Evolutionary conservation across 2,797 vertebrate genomes (phyloP).

Genomic region (Lindbergichthys nudifrons): DNA sequence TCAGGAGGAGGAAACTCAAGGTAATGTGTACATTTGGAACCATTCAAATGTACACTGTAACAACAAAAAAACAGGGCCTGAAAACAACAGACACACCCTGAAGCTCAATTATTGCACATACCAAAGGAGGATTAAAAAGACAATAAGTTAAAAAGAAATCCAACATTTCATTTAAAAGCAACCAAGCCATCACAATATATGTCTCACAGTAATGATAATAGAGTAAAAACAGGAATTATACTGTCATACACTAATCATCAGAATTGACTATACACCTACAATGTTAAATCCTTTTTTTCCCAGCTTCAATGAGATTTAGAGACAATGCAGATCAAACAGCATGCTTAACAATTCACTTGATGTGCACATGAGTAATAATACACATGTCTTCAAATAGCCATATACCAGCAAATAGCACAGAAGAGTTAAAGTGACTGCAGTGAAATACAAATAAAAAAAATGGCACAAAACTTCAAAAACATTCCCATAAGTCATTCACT

Average conservation of each 20-base stretch:
- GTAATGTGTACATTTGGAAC: background rate
- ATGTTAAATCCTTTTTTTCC: background rate
- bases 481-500: background rate
- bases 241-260: background rate
- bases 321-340: background rate
- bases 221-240: background rate
- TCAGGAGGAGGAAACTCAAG: background rate
- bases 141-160: background rate
- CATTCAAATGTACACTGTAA: background rate
- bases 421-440: conserved; percentile 13
- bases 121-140: background rate
- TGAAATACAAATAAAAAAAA: background rate
- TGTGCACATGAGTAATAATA: background rate
- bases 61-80: background rate
- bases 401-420: background rate
- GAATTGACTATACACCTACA: conserved; percentile 1
- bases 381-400: background rate
- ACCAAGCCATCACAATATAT: background rate
- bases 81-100: background rate
- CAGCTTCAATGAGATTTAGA: background rate
- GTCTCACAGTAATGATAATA: background rate
- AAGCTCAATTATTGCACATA: background rate
- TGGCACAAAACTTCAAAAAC: conserved; percentile 8
- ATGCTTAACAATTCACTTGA: background rate
- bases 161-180: background rate